Evolutionary conservation across 1,140 invertebrate genomes (phyloP).

Genomic region (Zaprionus africanus): DNA sequence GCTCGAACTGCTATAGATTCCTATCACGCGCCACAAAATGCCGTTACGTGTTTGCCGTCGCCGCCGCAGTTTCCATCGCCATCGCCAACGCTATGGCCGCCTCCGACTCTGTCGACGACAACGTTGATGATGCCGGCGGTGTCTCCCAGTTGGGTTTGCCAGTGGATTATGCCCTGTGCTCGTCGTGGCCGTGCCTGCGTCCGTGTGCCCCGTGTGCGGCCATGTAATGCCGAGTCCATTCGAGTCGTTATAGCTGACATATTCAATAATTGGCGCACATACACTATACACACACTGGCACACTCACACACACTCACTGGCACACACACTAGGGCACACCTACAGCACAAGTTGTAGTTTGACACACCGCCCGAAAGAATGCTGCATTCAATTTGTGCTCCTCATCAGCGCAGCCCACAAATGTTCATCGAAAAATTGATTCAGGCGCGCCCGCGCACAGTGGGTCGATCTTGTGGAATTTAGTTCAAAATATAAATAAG

Average conservation of each 20-base stretch:
- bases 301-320: not conserved
- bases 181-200: slow-evolving; percentile 8
- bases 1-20: slow-evolving; percentile 59
- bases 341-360: slow-evolving; percentile 48
- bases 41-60: slow-evolving; percentile 76
- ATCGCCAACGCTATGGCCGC: not conserved
- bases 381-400: slow-evolving; percentile 69
- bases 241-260: slow-evolving; percentile 49
- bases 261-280: slow-evolving; percentile 70
- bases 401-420: slow-evolving; percentile 56
- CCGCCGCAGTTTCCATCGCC: slow-evolving; percentile 5
- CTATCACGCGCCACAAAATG: slow-evolving; percentile 77
- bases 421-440: slow-evolving; percentile 67
- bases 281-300: not conserved
- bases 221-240: slow-evolving; percentile 21
- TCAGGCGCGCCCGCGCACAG: slow-evolving; percentile 3
- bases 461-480: no score
- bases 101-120: slow-evolving; percentile 1
- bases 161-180: slow-evolving; percentile 50
- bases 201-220: slow-evolving; percentile 1
- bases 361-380: slow-evolving; percentile 65
- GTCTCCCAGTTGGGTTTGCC: slow-evolving; percentile 50
- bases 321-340: not conserved
- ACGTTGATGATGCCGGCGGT: slow-evolving; percentile 44
- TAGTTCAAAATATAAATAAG: no score